phyloP scores from a whole-genome alignment of 2,113 vertebrate species.

The Mugil cephalus region DNA sequence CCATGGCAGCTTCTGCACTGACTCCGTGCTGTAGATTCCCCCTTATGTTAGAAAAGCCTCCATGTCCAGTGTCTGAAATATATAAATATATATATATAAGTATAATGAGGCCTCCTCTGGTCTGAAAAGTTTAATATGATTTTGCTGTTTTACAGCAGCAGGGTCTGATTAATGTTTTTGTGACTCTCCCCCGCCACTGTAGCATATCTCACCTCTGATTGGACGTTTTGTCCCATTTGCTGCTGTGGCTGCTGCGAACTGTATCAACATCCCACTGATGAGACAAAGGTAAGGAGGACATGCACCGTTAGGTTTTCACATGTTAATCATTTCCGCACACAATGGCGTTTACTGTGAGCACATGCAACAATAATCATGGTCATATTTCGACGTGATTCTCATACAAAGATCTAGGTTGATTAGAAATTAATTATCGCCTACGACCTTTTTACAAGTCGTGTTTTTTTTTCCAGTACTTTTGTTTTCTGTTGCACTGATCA shows the following conservation, averaged over 20 bases:
- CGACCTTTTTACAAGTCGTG: too few relatives aligned
- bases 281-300: conserved; percentile 90
- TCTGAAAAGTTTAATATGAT: background rate
- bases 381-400: too few relatives aligned
- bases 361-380: too few relatives aligned
- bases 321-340: too few relatives aligned
- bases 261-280: conserved; percentile 99
- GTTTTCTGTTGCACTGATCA: background rate
- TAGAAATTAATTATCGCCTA: too few relatives aligned
- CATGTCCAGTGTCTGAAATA: conserved; percentile 8
- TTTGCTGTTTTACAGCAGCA: background rate
- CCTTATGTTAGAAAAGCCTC: conserved; percentile 9
- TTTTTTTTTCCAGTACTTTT: background rate
- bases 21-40: conserved; percentile 6
- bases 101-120: background rate
- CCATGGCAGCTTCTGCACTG: conserved; percentile 11
- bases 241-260: conserved; percentile 98
- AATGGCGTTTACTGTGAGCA: too few relatives aligned
- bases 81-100: background rate
- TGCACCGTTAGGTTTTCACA: too few relatives aligned
- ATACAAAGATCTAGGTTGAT: too few relatives aligned
- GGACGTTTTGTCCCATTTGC: conserved; percentile 98
- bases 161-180: background rate
- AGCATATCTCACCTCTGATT: conserved; percentile 94
- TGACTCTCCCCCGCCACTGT: conserved; percentile 41